These are phyloP conservation scores for Lottia gigantea DNA, from an alignment of 2,888 invertebrate species.

Conservation along the genomic window DNA sequence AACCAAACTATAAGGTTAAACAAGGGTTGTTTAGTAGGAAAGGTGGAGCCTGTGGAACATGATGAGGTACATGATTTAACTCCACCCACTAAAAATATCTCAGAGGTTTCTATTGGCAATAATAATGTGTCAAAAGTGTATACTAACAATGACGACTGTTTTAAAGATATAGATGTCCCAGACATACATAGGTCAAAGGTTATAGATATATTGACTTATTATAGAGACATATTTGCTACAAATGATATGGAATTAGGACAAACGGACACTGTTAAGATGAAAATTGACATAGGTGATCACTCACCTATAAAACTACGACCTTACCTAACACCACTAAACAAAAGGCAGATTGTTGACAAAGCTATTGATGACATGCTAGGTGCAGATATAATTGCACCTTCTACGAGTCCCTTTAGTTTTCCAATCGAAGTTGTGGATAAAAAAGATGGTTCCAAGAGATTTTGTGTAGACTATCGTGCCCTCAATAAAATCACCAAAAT, in stretches of 20 bases:
- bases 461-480: slow-evolving; percentile 12
- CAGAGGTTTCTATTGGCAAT: not conserved
- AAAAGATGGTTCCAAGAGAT: not conserved
- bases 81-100: not conserved
- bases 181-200: not conserved
- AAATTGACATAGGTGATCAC: too few species aligned
- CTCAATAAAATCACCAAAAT: slow-evolving; percentile 23
- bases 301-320: not conserved
- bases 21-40: too few species aligned
- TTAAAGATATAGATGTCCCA: too few species aligned
- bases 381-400: not conserved
- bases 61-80: not conserved
- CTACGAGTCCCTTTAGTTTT: not conserved
- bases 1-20: not conserved
- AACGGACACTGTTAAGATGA: too few species aligned
- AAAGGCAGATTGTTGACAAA: too few species aligned
- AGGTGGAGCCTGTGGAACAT: not conserved
- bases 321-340: too few species aligned
- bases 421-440: not conserved
- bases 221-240: not conserved
- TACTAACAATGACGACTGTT: too few species aligned
- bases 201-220: not conserved
- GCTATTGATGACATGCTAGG: too few species aligned
- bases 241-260: too few species aligned
- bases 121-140: too few species aligned